Evolutionary conservation across 1,140 invertebrate species (phyloP).

Genomic region (Drosophila bifasciata): DNA sequence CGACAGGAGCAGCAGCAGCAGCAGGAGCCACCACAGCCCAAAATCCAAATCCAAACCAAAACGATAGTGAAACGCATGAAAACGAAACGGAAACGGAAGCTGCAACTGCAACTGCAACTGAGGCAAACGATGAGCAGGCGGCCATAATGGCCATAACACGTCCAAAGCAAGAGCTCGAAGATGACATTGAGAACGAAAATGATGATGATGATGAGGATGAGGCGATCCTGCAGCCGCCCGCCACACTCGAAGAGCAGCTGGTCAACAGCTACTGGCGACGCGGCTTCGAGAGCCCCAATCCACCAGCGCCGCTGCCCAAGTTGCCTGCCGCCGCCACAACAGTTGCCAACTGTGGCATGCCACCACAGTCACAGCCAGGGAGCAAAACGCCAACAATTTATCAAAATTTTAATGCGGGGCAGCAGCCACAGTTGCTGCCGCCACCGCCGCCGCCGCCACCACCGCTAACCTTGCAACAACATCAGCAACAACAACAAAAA

Average conservation of each 20-base stretch:
- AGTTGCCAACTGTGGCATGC: slow-evolving; percentile 40
- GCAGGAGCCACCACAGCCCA: slow-evolving; percentile 1
- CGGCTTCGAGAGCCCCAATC: slow-evolving; percentile 85
- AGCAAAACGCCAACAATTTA: slow-evolving; percentile 77
- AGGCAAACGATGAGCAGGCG: slow-evolving; percentile 6
- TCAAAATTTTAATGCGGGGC: slow-evolving; percentile 62
- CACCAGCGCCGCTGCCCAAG: slow-evolving; percentile 44
- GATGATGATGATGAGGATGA: background rate
- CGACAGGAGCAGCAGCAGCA: slow-evolving; percentile 4
- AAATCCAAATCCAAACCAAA: background rate
- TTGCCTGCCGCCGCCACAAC: slow-evolving; percentile 66
- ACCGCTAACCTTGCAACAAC: slow-evolving; percentile 79
- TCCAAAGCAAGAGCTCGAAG: slow-evolving; percentile 64
- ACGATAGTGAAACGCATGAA: slow-evolving; percentile 2
- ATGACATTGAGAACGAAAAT: slow-evolving; percentile 35
- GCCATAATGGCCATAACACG: background rate
- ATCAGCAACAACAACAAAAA: slow-evolving; percentile 86
- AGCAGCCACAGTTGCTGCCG: slow-evolving; percentile 65
- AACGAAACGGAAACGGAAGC: slow-evolving; percentile 25
- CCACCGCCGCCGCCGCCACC: slow-evolving; percentile 55
- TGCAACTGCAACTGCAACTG: slow-evolving; percentile 16
- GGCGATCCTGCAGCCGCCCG: background rate
- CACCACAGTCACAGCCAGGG: slow-evolving; percentile 40
- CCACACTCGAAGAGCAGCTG: slow-evolving; percentile 89
- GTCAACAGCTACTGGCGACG: slow-evolving; percentile 90